Conservation (phyloP, 2,113 vertebrate genomes). For the Siphamia tubifer region DNA sequence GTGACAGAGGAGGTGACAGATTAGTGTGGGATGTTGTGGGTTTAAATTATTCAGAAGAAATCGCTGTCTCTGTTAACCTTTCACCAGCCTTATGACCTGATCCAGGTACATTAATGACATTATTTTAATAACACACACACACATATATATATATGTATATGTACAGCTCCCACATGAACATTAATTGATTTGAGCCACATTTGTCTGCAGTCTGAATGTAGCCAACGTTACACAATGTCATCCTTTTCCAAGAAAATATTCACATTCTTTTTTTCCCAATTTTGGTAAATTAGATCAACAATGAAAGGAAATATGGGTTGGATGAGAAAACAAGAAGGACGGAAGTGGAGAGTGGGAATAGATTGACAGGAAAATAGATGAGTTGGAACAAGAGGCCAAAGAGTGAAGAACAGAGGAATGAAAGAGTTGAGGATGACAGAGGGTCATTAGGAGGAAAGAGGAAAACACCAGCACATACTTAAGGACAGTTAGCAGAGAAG, state of each 20-base stretch:
- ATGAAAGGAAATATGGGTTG: background rate
- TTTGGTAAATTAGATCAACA: background rate
- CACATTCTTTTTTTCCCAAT: background rate
- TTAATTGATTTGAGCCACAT: too few relatives aligned
- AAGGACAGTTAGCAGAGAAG: constrained; percentile 16
- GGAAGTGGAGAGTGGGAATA: background rate
- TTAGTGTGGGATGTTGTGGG: constrained; percentile 20
- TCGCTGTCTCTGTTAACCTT: background rate
- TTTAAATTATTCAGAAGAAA: constrained; percentile 46
- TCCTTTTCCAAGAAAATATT: background rate
- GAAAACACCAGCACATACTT: too few relatives aligned
- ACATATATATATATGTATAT: background rate
- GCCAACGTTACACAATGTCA: too few relatives aligned
- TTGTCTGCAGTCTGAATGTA: too few relatives aligned
- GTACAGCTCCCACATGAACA: too few relatives aligned
- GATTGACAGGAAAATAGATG: constrained; percentile 21
- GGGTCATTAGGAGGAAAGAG: background rate
- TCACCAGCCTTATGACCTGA: too few relatives aligned
- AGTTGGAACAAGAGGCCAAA: background rate
- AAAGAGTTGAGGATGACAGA: background rate
- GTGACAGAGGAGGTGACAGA: constrained; percentile 33
- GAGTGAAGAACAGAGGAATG: background rate
- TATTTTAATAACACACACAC: too few relatives aligned
- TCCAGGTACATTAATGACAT: too few relatives aligned
- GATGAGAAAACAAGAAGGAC: background rate